Base-by-base conservation (phyloP, 2,113 vertebrate species). In the Boulengeromyrus knoepffleri region DNA sequence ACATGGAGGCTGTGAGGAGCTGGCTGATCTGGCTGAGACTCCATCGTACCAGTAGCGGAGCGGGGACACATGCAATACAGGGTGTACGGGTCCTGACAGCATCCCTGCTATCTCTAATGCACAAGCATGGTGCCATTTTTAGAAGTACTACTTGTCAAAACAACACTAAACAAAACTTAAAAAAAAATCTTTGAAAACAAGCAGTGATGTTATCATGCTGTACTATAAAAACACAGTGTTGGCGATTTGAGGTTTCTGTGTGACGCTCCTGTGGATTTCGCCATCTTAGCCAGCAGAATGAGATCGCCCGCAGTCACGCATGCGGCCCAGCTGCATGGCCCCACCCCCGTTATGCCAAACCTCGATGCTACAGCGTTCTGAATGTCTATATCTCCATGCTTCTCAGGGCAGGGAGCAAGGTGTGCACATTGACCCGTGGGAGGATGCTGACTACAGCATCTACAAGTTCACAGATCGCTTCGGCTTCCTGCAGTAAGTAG, bases 401-500 rank as follows among this genome's bases (percentile, higher is more conserved):
- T 94, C 91, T 21, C 93, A 98, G 98, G 97, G 97, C 90, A 95
- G 96, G 86, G 94, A 96, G 58, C 96, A 96, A 36, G 97, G 97
- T 36, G 94, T 96, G 92, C 93, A 93, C 15, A 96, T 97, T 92
- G 97, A 98, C 93, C 95, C 95, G 0, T 97, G 97, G 97, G 98
- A 98, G 93, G 97, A 99, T 95, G 96, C 96, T 0, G 93, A 97
- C 92, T 97, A 97, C 93, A 94, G 92, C 0, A 94, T 98, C 85
- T 97, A 96, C 91, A 97, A 97, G 94, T 96, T 98, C 93, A 97
- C 96, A 3, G 97, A 98, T 93, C 96, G 97, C 46, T 97, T 98
- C 85, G 97, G 97, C 91, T 98, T 97, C 94, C 93, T 97, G 92
- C 97, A 97, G 97, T 97, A 96, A 97, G 97, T 96, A 39, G 7